Evolutionary conservation across 30 jellyfish, hydroid and myxozoan genomes (phyloP).

Genomic region (Cassiopea xamachana): DNA sequence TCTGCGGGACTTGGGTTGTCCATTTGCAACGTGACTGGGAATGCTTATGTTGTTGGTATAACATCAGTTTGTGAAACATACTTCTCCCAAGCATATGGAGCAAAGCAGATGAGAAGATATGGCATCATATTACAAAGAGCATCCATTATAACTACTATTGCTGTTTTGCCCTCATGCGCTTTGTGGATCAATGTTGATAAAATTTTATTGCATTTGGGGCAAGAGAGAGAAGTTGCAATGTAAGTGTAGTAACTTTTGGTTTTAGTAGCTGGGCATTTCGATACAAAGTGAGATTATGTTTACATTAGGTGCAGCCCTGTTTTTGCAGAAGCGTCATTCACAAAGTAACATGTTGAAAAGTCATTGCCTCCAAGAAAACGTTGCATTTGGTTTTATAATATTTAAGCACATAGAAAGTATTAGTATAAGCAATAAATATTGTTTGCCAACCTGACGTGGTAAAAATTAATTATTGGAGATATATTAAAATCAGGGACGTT

Average conservation of each 20-base stretch:
- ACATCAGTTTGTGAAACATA: slow-evolving; percentile 61
- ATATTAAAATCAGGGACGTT: no score
- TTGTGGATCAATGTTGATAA: slow-evolving; percentile 67
- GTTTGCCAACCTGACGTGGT: no score
- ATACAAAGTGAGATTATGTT: not conserved
- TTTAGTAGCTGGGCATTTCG: not conserved
- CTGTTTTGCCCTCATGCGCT: slow-evolving; percentile 50
- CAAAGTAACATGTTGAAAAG: not conserved
- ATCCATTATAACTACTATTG: slow-evolving; percentile 12
- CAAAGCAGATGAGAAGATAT: slow-evolving; percentile 47
- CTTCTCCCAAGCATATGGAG: slow-evolving; percentile 71
- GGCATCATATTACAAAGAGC: slow-evolving; percentile 68
- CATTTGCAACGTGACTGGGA: slow-evolving; percentile 58
- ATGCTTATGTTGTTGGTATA: slow-evolving; percentile 40
- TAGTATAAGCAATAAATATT: not conserved
- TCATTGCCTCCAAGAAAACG: no score
- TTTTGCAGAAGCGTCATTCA: not conserved
- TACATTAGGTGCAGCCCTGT: not conserved
- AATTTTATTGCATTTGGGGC: slow-evolving; percentile 41
- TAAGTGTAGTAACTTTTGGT: slow-evolving; percentile 1
- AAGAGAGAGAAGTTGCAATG: slow-evolving; percentile 62
- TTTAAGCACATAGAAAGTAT: not conserved
- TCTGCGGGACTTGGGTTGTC: slow-evolving; percentile 69
- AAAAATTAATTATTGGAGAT: no score
- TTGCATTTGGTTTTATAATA: not conserved